Evolutionary conservation across 2,888 invertebrate species (phyloP), one percentile per base, ranked within the genome.

Genomic region (Cheilosia urbana): DNA sequence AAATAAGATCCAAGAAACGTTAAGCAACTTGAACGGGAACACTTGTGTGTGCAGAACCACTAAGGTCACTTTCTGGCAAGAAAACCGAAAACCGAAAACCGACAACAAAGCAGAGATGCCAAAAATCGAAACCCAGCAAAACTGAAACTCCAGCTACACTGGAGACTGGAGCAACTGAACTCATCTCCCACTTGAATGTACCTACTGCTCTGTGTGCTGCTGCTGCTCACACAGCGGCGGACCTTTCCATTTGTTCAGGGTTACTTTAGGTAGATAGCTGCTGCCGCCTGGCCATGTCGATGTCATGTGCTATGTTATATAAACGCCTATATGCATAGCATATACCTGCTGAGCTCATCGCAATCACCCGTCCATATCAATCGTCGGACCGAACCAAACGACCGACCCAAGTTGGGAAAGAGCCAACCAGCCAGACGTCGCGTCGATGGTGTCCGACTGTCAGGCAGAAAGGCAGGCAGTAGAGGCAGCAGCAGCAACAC

Each of bases 231-330:
- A 71, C 63, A 65, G 47, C 78, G 30, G 37, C 34, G 66, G 71
- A 79, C 79, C 79, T 72, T 79, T 79, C 72, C 79, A 79, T 58
- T 79, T 58, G 66, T 72, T 79, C 79, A 79, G 79, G 79, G 79
- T 79, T 79, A 79, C 72, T 72, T 51, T 62, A 77, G 66, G 66
- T 83, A 68, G 66, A 47, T 66, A 57, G 37, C 65, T 78, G 37
- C 37, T 2, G 37, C 37, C 37, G n/a, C n/a, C n/a, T n/a, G n/a
- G n/a, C n/a, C n/a, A n/a, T 13, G 65, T 69, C 65, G 42, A 58
- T 63, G 62, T 66, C 58, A 72, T 79, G 58, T 79, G 79, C 65
- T 80, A 30, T 68, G 51, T 53, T 72, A 79, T 71, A 30, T 71
- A 72, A 79, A 71, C 55, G 27, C 53, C 63, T 72, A 57, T 78